A percentile compares a stretch with the other conserved stretches of the same genome.
phyloP scores from a whole-genome alignment of 2,113 vertebrate genomes.

The Acinonyx jubatus region DNA sequence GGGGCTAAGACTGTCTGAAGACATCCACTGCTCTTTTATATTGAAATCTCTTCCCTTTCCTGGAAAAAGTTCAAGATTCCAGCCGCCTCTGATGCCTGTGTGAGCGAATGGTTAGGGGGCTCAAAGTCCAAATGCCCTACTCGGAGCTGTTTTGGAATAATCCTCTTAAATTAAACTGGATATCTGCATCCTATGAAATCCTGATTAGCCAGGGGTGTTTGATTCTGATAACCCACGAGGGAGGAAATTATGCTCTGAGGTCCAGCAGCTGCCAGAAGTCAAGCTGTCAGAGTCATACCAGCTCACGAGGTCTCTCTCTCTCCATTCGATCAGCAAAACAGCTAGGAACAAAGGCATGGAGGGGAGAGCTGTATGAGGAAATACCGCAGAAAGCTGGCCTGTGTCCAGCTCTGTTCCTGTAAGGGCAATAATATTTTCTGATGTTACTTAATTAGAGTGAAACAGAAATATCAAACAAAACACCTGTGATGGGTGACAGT shows the following conservation, averaged over 20 bases:
- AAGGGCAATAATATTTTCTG: not conserved
- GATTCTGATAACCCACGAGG: conserved; percentile 67
- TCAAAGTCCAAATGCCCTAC: not conserved
- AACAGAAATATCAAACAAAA: conserved; percentile 28
- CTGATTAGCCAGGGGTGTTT: conserved; percentile 66
- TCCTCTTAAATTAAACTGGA: conserved; percentile 70
- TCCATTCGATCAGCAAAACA: conserved; percentile 49
- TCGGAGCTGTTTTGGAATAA: conserved; percentile 56
- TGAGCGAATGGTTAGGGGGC: not conserved
- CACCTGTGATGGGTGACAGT: not conserved
- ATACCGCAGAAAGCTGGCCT: not conserved
- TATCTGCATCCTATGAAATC: conserved; percentile 66
- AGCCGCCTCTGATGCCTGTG: conserved; percentile 4
- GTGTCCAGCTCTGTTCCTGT: not conserved
- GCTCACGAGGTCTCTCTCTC: not conserved
- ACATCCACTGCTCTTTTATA: not conserved
- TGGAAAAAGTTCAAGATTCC: conserved; percentile 43
- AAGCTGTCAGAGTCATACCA: conserved; percentile 26
- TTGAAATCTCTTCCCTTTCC: conserved; percentile 21
- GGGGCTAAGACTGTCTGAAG: not conserved
- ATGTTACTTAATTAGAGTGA: conserved; percentile 28
- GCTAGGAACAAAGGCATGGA: not conserved
- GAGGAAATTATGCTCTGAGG: conserved; percentile 55
- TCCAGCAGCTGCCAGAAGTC: conserved; percentile 38
- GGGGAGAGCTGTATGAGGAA: not conserved